A percentile compares a stretch with the other conserved stretches of the same genome.
Evolutionary conservation across 2,113 vertebrate species (phyloP).

Genomic region (Tretioscincus oriximinensis): DNA sequence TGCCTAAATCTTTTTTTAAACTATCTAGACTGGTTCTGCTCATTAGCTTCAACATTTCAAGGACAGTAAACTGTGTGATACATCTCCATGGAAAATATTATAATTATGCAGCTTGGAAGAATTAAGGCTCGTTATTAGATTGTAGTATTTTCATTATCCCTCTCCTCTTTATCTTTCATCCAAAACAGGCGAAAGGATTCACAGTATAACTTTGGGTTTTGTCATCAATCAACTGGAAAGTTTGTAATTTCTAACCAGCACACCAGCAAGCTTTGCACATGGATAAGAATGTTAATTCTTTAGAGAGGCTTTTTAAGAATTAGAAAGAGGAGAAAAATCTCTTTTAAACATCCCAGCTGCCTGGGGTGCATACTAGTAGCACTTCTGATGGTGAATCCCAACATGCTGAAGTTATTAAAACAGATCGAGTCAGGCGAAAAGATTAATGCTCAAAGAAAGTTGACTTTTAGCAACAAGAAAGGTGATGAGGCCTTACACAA

Average conservation of each 20-base stretch:
- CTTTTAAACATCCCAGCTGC: constrained; percentile 46
- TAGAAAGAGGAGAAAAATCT: not conserved
- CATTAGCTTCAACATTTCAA: too few species aligned
- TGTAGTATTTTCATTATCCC: too few species aligned
- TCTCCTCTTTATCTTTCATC: not conserved
- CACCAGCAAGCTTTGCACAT: not conserved
- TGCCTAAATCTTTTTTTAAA: too few species aligned
- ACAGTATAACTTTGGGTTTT: not conserved
- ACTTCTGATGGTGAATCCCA: not conserved
- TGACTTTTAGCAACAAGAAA: not conserved
- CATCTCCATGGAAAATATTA: not conserved
- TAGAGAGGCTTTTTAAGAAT: too few species aligned
- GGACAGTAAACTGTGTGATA: too few species aligned
- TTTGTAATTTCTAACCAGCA: not conserved
- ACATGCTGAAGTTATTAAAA: constrained; percentile 18
- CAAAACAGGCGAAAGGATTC: not conserved
- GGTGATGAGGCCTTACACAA: constrained; percentile 5
- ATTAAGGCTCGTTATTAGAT: not conserved
- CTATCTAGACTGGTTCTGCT: too few species aligned
- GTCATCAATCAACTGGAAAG: not conserved
- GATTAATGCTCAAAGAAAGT: constrained; percentile 9
- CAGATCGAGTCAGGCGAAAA: not conserved
- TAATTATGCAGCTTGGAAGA: not conserved
- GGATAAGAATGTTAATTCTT: not conserved
- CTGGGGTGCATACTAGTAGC: not conserved